Percentiles rank a stretch among this genome's conserved stretches.
Evolutionary conservation across 2,797 vertebrate species (phyloP).

Genomic region (Sphenopsis melanotis): DNA sequence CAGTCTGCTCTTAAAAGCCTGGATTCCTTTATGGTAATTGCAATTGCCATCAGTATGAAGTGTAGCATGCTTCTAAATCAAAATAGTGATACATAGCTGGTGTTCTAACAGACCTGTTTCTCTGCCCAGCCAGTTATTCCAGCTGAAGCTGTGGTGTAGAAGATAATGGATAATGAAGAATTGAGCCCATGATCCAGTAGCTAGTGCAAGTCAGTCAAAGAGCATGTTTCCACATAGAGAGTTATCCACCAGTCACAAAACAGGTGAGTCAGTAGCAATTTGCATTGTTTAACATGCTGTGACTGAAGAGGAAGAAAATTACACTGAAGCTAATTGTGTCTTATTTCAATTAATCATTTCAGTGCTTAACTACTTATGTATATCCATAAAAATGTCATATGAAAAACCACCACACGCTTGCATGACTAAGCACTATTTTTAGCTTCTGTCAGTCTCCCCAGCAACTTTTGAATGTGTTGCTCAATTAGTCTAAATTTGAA

Average conservation of each 20-base stretch:
- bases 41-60: background rate
- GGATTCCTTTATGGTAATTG: background rate
- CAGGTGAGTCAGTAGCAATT: background rate
- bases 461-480: background rate
- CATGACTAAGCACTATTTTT: background rate
- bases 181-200: background rate
- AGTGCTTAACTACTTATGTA: background rate
- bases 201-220: background rate
- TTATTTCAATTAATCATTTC: background rate
- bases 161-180: background rate
- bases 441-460: background rate
- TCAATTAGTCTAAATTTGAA: background rate
- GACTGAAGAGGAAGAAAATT: background rate
- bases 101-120: background rate
- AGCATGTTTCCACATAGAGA: background rate
- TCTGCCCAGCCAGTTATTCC: background rate
- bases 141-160: background rate
- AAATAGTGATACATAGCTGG: background rate
- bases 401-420: background rate
- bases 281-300: background rate
- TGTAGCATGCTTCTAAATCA: background rate
- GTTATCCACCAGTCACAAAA: background rate
- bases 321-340: background rate
- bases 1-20: background rate
- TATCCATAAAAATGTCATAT: background rate